Conservation (phyloP, 2,888 invertebrate species). For the Euphydryas editha region DNA sequence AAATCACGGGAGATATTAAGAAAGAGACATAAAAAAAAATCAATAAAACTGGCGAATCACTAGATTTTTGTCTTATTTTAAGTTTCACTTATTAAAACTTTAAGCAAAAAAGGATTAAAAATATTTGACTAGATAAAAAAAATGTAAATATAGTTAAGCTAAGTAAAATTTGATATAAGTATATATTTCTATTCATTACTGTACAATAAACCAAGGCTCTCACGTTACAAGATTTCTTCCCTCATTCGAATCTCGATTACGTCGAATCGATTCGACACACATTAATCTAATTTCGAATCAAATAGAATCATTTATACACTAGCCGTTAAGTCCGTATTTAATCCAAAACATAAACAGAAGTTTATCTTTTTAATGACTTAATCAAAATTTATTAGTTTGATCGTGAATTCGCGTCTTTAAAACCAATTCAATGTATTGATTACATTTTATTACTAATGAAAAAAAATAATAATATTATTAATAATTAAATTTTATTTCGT, state of each 20-base stretch:
- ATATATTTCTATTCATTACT: slow-evolving; percentile 3
- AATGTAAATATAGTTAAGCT: no score
- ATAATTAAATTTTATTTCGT: slow-evolving; percentile 59
- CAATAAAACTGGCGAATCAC: no score
- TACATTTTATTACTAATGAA: slow-evolving; percentile 60
- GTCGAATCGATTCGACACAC: slow-evolving; percentile 24
- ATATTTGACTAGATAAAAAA: no score
- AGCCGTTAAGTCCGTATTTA: slow-evolving; percentile 34
- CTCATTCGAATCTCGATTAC: slow-evolving; percentile 8
- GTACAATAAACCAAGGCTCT: slow-evolving; percentile 19
- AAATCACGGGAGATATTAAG: no score
- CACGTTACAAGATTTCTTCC: slow-evolving; percentile 17
- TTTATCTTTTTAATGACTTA: slow-evolving; percentile 55
- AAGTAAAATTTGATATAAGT: no score
- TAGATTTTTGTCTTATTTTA: no score
- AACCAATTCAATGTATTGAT: slow-evolving; percentile 60
- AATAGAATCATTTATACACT: slow-evolving; percentile 23
- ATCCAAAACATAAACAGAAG: slow-evolving; percentile 41
- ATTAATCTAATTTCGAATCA: slow-evolving; percentile 28
- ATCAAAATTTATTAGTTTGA: slow-evolving; percentile 60
- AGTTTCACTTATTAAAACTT: no score
- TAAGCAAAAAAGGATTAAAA: no score
- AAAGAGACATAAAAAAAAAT: no score
- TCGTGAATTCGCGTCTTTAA: slow-evolving; percentile 57
- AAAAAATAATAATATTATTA: slow-evolving; percentile 45